Base-by-base conservation (phyloP, 1,140 invertebrate genomes). In the Magallana angulata region DNA sequence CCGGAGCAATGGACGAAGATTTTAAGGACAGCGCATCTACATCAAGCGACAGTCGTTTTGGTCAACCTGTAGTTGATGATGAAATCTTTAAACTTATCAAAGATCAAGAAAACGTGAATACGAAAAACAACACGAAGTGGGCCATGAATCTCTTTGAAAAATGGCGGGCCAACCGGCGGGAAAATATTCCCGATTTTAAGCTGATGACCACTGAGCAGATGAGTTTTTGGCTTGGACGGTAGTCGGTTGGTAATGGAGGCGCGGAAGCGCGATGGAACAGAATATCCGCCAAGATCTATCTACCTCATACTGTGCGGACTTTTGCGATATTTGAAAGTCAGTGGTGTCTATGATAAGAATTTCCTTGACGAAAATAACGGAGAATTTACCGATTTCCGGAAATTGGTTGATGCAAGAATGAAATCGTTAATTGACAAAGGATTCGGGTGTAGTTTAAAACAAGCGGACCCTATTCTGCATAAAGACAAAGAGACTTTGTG, bases 261-360 rank as follows among this genome's bases (percentile, higher is more conserved):
- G 24, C 57, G 56, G 57, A 60, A 58, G 9, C 58, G 56, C 36
- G 62, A 71, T 56, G 62, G 68, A 68, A 56, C n/a, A n/a, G 48
- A 71, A 57, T 85, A 85, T 58, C 62, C 84, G 30, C 84, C 24
- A 71, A 64, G 62, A 57, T 68, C 84, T 62, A 36, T 88, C 2
- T 85, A 85, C 57, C 57, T 68, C 4, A 88, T 88, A n/a, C 30
- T 64, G 14, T 88, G 87, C 80, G 87, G 83, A 85, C 57, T 88
- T 56, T 82, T 88, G 36, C 64, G 87, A 6, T 64, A 85, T 81
- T 85, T 68, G 18, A 80, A 57, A 16, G 71, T 62, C 8, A 81
- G 16, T 30, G 36, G 81, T 24, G 59, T 88, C 7, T 60, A 64
- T 85, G 83, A 88, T 36, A 88, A 81, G 14, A 88, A 88, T 57